Evolutionary conservation across 2,888 invertebrate genomes (phyloP), one percentile per base, ranked within the genome.

Genomic region (Cristatella mucedo): DNA sequence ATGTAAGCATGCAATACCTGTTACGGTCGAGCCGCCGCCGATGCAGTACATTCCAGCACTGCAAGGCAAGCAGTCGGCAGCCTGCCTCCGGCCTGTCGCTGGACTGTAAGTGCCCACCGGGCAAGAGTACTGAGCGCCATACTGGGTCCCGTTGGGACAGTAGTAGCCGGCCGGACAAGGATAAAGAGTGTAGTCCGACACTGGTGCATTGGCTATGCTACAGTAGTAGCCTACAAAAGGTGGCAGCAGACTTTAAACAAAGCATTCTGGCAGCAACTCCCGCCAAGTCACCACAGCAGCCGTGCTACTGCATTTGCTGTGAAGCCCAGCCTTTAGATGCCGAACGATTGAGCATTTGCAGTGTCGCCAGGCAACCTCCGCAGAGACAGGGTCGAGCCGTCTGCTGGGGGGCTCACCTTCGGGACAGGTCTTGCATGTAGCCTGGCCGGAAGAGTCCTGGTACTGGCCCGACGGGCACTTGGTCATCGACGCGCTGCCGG

Each of bases 91-190:
- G 33, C 49, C 40, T 3, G 52, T 52, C 33, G 42, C 41, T 2
- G 55, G 50, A 39, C 50, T 57, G 48, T 59, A 62, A 9, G 59
- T 59, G 31, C 62, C 62, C 1, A 48, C 45, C 1, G 59, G 61
- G 41, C 62, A 62, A 13, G 52, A 52, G 44, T 55, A 52, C 43
- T 60, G 55, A 4, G 48, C 55, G 54, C 16, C 53, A 13, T n/a
- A 29, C 29, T 39, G 20, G 1, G 49, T 50, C 21, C 41, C 57
- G 40, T 57, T 57, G 4, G 54, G 55, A 40, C 62, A 62, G 48
- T 58, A 62, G 46, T 59, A 48, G 4, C 62, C 62, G n/a, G 34
- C 37, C 7, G 60, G 61, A 45, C 61, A 61, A 2, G 47, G 44
- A 45, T 58, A 59, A 3, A 44, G 34, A 6, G 55, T 49, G 47